Evolutionary conservation across 1,140 invertebrate genomes (phyloP).

Genomic region (Tyrophagus putrescentiae): DNA sequence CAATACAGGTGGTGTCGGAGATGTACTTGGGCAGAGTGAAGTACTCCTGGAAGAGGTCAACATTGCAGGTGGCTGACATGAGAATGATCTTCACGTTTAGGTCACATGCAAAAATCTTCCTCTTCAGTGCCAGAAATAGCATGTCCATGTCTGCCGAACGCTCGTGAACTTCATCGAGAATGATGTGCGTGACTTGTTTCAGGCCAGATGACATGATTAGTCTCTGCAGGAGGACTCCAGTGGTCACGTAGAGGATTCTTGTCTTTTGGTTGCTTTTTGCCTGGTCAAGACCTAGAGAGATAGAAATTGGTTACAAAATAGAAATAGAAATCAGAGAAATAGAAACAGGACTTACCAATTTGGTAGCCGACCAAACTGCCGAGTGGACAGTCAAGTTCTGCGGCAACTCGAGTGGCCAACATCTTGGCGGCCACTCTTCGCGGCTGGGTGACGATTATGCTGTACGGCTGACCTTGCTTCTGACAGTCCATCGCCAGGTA

Average conservation of each 20-base stretch:
- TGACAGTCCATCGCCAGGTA: conserved; percentile 66
- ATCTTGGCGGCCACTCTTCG: conserved; percentile 66
- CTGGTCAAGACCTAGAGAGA: conserved; percentile 8
- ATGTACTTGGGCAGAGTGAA: conserved; percentile 29
- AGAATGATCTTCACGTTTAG: conserved; percentile 66
- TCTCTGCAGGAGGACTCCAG: conserved; percentile 49
- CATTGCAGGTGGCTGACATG: conserved; percentile 93
- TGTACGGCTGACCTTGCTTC: conserved; percentile 46
- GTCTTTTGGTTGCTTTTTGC: conserved; percentile 36
- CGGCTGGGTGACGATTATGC: conserved; percentile 75
- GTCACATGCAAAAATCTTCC: conserved; percentile 51
- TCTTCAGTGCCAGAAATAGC: conserved; percentile 64
- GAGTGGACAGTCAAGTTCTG: conserved; percentile 57
- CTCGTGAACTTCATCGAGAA: conserved; percentile 89
- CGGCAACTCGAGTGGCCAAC: conserved; percentile 55
- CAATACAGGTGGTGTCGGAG: not conserved
- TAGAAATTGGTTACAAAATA: too few relatives aligned
- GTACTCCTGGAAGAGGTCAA: conserved; percentile 62
- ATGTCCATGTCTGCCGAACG: conserved; percentile 86
- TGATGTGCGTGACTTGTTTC: conserved; percentile 62
- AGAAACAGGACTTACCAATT: too few relatives aligned
- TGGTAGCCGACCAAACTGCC: conserved; percentile 69
- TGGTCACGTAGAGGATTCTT: conserved; percentile 68
- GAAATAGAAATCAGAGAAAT: too few relatives aligned
- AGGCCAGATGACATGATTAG: conserved; percentile 45